Evolutionary conservation across 64 coral and sea anemone genomes (phyloP).

Genomic region (Astreopora myriophthalma): DNA sequence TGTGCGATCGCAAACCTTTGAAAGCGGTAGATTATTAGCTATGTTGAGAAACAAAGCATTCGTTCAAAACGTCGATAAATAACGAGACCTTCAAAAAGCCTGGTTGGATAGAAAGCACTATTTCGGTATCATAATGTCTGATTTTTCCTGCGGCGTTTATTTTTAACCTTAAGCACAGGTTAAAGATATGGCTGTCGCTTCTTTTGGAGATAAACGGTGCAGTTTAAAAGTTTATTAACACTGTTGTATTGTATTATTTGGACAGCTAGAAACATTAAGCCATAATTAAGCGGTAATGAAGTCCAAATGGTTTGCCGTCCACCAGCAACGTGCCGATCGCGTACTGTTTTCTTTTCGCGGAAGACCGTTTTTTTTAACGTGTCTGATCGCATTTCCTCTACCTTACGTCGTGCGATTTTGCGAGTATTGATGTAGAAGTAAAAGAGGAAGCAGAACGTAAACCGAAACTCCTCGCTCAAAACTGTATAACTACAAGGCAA

Average conservation of each 20-base stretch:
- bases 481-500: too few relatives aligned
- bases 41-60: neutral
- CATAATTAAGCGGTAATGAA: too few relatives aligned
- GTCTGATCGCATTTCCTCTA: neutral
- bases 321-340: too few relatives aligned
- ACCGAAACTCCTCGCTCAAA: neutral
- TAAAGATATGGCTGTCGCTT: neutral
- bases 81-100: too few relatives aligned
- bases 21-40: neutral
- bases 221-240: too few relatives aligned
- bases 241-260: too few relatives aligned
- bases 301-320: too few relatives aligned
- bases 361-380: neutral
- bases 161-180: neutral
- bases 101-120: too few relatives aligned
- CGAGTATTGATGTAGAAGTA: neutral
- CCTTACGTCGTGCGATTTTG: neutral
- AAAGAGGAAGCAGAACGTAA: too few relatives aligned
- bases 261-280: too few relatives aligned
- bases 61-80: too few relatives aligned
- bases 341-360: neutral
- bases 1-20: neutral
- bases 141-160: neutral
- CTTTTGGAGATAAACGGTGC: neutral
- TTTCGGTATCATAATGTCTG: too few relatives aligned